These are phyloP conservation scores for Drosophila navojoa DNA, from an alignment of 1,140 invertebrate genomes.

Conservation along the genomic window DNA sequence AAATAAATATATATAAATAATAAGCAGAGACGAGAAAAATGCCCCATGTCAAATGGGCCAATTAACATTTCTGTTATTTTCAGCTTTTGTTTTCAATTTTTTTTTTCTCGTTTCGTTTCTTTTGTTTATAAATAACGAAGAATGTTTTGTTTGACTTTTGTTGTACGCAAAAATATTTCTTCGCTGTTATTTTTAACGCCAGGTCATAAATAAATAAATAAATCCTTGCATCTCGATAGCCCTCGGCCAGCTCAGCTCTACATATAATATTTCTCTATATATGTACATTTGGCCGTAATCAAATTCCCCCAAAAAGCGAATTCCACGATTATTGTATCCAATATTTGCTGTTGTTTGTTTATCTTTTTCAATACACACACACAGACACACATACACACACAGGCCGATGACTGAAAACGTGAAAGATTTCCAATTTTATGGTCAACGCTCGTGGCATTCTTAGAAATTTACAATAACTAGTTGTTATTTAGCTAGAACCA, in stretches of 20 bases:
- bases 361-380: constrained; percentile 50
- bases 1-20: background rate
- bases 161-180: constrained; percentile 72
- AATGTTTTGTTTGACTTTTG: constrained; percentile 68
- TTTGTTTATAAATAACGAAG: constrained; percentile 77
- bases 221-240: constrained; percentile 57
- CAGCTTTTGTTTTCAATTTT: constrained; percentile 54
- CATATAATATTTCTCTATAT: constrained; percentile 71
- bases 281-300: constrained; percentile 59
- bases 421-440: constrained; percentile 80
- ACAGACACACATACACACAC: constrained; percentile 33
- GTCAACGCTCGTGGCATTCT: constrained; percentile 74
- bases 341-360: constrained; percentile 64
- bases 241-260: constrained; percentile 7
- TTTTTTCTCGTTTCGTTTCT: constrained; percentile 39
- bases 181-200: constrained; percentile 61
- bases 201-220: constrained; percentile 62
- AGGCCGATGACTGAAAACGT: constrained; percentile 53
- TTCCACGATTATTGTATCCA: constrained; percentile 61
- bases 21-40: constrained; percentile 48
- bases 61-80: constrained; percentile 81
- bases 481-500: constrained; percentile 56
- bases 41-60: constrained; percentile 81
- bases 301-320: constrained; percentile 51
- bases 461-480: constrained; percentile 52